Evolutionary conservation across 2,888 invertebrate species (phyloP), one percentile per base, ranked within the genome.

Genomic region (Sarcophaga rosellei): DNA sequence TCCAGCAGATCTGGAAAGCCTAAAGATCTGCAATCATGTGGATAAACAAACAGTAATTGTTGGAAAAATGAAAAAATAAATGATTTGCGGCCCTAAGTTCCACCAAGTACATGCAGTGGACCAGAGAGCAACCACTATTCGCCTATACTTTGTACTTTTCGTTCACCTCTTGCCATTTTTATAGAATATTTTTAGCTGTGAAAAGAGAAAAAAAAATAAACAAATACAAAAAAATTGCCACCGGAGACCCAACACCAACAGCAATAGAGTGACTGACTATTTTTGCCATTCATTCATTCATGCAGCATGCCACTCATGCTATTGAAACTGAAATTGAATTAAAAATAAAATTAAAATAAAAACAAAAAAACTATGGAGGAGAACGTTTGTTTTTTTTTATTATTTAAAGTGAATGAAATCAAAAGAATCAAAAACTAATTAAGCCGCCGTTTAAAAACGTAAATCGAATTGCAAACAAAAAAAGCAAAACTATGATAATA

Each of bases 391-490:
- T 63, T 53, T 75, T 63, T 69, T 68, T 65, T 47, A 25, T 78
- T 78, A 69, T 78, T 57, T 62, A 65, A 68, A n/a, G 5, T 66
- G 45, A 69, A 74, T 74, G n/a, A 78, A 77, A 84, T 84, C 74
- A 79, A 79, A 84, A 81, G 81, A 86, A 80, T 83, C 79, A 83
- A 79, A 86, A 83, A 83, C 80, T 83, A 86, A 86, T 86, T 86
- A 83, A 86, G 86, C 65, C 80, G 35, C 35, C 35, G 62, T 73
- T 69, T 74, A 63, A 68, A 68, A 35, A 35, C 35, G 35, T 8
- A 35, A 35, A 35, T 35, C 35, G 35, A 35, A 35, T 17, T 57
- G n/a, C 75, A 81, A 61, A 57, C 20, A 23, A 17, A 53, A 69
- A 53, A 53, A n/a, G 17, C 57, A 17, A 57, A 35, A 35, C 35